Evolutionary conservation across 2,888 invertebrate species (phyloP), one percentile per base, ranked within the genome.

Genomic region (Siphonodentalium dalli): DNA sequence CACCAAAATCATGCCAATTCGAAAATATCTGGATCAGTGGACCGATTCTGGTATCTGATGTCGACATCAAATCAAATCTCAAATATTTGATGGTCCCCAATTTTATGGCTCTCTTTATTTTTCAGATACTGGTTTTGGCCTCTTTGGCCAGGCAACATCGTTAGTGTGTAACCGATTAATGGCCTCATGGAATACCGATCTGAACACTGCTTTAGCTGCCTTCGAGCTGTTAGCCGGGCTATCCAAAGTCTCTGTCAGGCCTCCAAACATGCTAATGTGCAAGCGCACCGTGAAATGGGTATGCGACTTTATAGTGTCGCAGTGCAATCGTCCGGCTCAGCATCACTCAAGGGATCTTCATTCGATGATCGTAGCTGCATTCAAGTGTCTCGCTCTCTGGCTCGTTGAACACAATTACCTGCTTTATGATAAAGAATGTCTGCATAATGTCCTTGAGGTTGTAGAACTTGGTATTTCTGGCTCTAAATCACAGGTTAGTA

Each of bases 381-480:
- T 83, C 69, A 83, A 83, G 52, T 85, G 84, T 60, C 78, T 86
- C 9, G 82, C 80, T 7, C 88, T 92, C 20, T 98, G 98, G 97
- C 85, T 99, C 48, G 87, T 90, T 64, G 90, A 94, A 59, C 93
- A 96, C 83, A 92, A 95, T 7, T 88, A 90, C 72, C 85, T 99
- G 47, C 85, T 98, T 41, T 88, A 91, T 77, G 97, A 97, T 80
- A 89, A 91, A 68, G 94, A 93, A 77, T 95, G 94, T 76, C 86
- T 98, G 31, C 90, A 91, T 60, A 92, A 93, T 29, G 91, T 99
- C 47, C 86, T 98, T 59, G 97, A 99, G 84, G 96, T 97, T 0
- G 93, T 97, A 2, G 98, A 99, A 81, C 86, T 98, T 24, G 99
- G 99, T 48, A 93, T 99, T 50, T 96, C 97, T 0, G 99, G 99